Base-by-base conservation (phyloP, 2,888 invertebrate species). In the Tupiocoris notatus region DNA sequence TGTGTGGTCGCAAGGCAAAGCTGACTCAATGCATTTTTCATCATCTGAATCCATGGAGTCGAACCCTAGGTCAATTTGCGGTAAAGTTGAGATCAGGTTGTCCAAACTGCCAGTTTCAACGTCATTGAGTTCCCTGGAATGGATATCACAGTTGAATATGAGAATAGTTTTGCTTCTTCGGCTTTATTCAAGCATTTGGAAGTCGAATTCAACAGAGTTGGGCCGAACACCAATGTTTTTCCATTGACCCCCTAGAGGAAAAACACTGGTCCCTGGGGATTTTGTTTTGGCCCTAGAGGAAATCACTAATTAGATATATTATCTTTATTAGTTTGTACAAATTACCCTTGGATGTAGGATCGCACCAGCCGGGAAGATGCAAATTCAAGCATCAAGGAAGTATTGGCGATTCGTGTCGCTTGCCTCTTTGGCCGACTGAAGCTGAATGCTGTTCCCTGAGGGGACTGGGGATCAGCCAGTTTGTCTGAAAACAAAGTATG, bases 1-100 rank as follows among this genome's bases (percentile, higher is more conserved):
- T 16, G 85, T 86, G 79, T 86, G 86, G 80, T 86, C 86, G 80
- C 86, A 86, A 0, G 86, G 86, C 21, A 85, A 80, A 2, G 83
- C 84, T 76, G 85, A 83, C 77, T 85, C 84, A 64, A 85, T 83
- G 78, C 85, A 86, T 54, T 79, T 78, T 57, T 81, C 81, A 79
- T 84, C 84, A 65, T 83, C 83, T 1, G 85, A 85, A 12, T 39
- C 39, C 39, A 39, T 39, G 12, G 65, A 57, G 9, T 75, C 68
- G 7, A 77, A 61, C 9, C 75, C 75, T 59, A 86, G 81, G 79
- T 86, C 85, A 23, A 86, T 83, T 79, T 83, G 83, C 0, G 85
- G 85, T 75, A 86, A 81, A 1, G 83, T 83, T 20, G 83, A 82
- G 81, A 86, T 83, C 56, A 86, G 81, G 61, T 84, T 84, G 68